phyloP scores from a whole-genome alignment of 2,888 invertebrate genomes.

The Vesta saturnalis region DNA sequence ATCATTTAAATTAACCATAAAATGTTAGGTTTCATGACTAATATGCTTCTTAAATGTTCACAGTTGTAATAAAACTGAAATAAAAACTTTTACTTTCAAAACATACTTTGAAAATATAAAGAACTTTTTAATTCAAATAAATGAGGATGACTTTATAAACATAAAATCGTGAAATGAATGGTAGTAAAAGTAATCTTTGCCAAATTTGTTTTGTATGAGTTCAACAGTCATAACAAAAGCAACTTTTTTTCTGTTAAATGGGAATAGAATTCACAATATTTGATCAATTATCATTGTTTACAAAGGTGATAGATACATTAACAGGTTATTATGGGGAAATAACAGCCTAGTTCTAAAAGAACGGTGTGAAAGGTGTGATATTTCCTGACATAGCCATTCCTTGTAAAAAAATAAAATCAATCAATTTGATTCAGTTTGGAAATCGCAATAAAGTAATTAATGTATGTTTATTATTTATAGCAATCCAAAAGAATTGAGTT shows the following conservation, averaged over 20 bases:
- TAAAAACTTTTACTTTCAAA: not conserved
- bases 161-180: not conserved
- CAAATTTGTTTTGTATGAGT: too few species aligned
- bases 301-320: too few species aligned
- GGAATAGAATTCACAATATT: not conserved
- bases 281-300: not conserved
- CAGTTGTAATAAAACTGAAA: not conserved
- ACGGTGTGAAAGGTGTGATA: too few species aligned
- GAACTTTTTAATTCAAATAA: not conserved
- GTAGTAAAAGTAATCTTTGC: not conserved
- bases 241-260: not conserved
- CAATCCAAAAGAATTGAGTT: too few species aligned
- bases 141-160: not conserved
- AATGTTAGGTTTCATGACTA: not conserved
- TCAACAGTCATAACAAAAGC: not conserved
- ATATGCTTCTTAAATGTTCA: constrained; percentile 1
- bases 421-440: too few species aligned
- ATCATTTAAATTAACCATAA: not conserved
- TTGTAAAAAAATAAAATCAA: too few species aligned
- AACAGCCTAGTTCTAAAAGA: too few species aligned
- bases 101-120: not conserved
- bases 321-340: too few species aligned
- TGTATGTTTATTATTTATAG: too few species aligned
- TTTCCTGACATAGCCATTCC: too few species aligned
- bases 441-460: too few species aligned